Conservation (phyloP, 1,140 invertebrate species). For the Pararge aegeria region DNA sequence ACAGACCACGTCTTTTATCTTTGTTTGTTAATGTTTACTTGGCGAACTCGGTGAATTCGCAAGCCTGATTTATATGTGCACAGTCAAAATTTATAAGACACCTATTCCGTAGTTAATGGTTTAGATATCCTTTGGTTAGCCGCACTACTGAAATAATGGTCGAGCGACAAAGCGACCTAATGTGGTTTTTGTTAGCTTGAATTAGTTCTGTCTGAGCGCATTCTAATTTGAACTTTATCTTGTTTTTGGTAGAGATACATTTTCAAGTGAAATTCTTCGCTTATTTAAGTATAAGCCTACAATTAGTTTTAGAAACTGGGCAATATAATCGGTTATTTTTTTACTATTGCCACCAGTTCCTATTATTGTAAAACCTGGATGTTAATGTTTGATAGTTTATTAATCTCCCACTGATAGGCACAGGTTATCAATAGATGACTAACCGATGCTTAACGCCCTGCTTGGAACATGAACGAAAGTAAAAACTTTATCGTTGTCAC, state of each 20-base stretch:
- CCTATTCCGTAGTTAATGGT: conserved; percentile 25
- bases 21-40: background rate
- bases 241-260: background rate
- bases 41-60: background rate
- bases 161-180: conserved; percentile 24
- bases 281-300: background rate
- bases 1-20: background rate
- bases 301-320: background rate
- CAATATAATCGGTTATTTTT: background rate
- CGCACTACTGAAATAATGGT: conserved; percentile 29
- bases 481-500: too few relatives aligned
- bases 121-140: conserved; percentile 27
- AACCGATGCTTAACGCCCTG: too few relatives aligned
- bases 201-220: conserved; percentile 16
- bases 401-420: too few relatives aligned
- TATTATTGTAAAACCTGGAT: background rate
- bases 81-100: conserved; percentile 22
- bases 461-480: too few relatives aligned
- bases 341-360: background rate
- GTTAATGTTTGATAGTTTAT: too few relatives aligned
- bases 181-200: conserved; percentile 26
- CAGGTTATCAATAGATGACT: too few relatives aligned
- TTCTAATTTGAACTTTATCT: background rate
- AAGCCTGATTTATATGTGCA: background rate
- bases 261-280: background rate